A percentile compares a stretch with the other conserved stretches of the same genome.
These are phyloP conservation scores for Catostylus mosaicus DNA, from an alignment of 30 jellyfish, hydroid and myxozoan species.

Conservation along the genomic window DNA sequence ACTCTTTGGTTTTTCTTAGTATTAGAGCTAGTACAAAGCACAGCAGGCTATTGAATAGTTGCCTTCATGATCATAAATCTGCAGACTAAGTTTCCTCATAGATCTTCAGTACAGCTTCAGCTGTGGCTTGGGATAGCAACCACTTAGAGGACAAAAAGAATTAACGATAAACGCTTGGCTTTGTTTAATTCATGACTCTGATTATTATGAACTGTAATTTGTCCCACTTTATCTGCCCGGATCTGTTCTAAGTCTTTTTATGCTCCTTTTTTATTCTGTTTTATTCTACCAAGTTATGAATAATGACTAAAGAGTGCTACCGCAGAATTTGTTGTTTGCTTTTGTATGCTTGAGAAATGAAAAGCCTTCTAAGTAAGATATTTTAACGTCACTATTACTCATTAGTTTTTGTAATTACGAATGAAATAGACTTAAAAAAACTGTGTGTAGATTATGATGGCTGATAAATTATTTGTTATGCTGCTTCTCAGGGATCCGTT, in stretches of 20 bases:
- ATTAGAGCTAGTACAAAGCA: neutral
- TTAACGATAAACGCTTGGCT: constrained; percentile 26
- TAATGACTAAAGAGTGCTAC: constrained; percentile 31
- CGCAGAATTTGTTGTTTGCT: constrained; percentile 20
- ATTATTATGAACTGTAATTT: constrained; percentile 15
- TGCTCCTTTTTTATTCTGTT: neutral
- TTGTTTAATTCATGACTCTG: constrained; percentile 25
- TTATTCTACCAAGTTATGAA: constrained; percentile 33
- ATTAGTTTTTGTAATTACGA: constrained; percentile 21
- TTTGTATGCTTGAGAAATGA: constrained; percentile 26
- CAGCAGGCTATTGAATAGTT: constrained; percentile 14
- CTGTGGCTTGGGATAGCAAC: constrained; percentile 36
- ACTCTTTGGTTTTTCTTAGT: constrained; percentile 18
- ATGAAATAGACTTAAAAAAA: constrained; percentile 1
- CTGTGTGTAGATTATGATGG: constrained; percentile 15
- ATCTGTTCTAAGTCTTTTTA: constrained; percentile 6
- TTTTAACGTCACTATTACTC: constrained; percentile 21
- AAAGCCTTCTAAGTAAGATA: constrained; percentile 40
- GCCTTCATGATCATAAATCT: neutral
- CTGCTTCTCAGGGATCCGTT: constrained; percentile 24
- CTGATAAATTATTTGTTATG: constrained; percentile 27
- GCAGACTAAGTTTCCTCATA: constrained; percentile 1
- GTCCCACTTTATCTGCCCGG: constrained; percentile 41
- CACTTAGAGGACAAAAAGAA: constrained; percentile 35
- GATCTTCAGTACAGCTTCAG: constrained; percentile 13